Evolutionary conservation across 2,797 vertebrate species (phyloP).

Genomic region (Rhinichthys osculus): DNA sequence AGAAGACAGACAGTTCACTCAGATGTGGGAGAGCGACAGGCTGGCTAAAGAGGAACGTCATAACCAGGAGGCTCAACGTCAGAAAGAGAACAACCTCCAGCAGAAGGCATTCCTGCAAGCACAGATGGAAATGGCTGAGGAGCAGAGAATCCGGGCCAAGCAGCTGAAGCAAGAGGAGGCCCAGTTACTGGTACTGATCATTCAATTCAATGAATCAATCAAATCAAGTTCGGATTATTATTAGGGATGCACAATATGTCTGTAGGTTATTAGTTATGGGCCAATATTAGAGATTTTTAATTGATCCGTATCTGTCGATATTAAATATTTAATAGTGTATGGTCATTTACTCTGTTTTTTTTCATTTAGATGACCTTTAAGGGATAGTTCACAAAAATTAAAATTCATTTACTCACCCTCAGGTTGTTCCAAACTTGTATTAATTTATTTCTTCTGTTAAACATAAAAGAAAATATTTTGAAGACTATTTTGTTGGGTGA

Average conservation of each 20-base stretch:
- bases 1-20: constrained; percentile 78
- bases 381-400: not conserved
- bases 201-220: not conserved
- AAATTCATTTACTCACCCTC: not conserved
- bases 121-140: constrained; percentile 74
- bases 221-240: not conserved
- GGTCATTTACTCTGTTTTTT: too few relatives aligned
- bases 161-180: constrained; percentile 82
- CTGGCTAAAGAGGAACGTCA: constrained; percentile 79
- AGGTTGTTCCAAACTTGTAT: not conserved
- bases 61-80: constrained; percentile 51
- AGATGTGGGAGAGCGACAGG: constrained; percentile 84
- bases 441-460: too few relatives aligned
- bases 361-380: not conserved
- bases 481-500: too few relatives aligned
- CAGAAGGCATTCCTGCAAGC: constrained; percentile 64
- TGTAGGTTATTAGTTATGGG: not conserved
- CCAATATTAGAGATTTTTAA: not conserved
- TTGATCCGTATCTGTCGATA: not conserved
- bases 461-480: too few relatives aligned
- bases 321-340: not conserved
- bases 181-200: constrained; percentile 74
- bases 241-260: not conserved
- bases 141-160: constrained; percentile 65
- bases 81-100: constrained; percentile 58